Evolutionary conservation across 2,888 invertebrate genomes (phyloP), one percentile per base, ranked within the genome.

Genomic region (Macrophya alboannulata): DNA sequence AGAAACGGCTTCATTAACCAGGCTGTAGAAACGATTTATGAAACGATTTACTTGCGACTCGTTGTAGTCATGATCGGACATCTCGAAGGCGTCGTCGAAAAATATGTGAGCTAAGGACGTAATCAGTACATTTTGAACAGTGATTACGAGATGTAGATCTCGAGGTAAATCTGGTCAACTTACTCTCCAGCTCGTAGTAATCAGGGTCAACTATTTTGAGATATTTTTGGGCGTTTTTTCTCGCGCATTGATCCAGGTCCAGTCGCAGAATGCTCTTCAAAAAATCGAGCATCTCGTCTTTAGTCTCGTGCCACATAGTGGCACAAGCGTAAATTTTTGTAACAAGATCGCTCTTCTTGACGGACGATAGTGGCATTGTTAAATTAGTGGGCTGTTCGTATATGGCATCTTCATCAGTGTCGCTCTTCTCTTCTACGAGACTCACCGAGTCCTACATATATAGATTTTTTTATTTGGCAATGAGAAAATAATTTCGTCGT

Each of bases 261-360:
- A 99, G 94, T 87, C 98, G 95, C 88, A 97, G 94, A 89, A 99
- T 96, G 83, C 98, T 98, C 93, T 98, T 98, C 88, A 99, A 95
- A 93, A 99, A 97, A 92, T 97, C 97, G 90, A 97, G 96, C 98
- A 99, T 98, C 94, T 99, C 99, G 43, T 97, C 97, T 90, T 96
- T 96, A 0, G 96, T 97, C 94, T 99, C 99, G 92, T 98, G 98
- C 98, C 98, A 99, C 98, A 98, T 98, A 0, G 98, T 99, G 4
- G 98, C 98, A 91, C 98, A 99, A 3, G 96, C 96, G 90, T 96
- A 97, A 65, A 98, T 96, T 88, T 94, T 94, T 12, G 95, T 94
- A 6, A 94, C 62, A 4, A 85, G 87, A 71, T 91, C 92, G 25
- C 86, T 87, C n/a, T 86, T 85, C 84, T 87, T 88, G 1, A 88